These are phyloP conservation scores for Cordilura impudica DNA, from an alignment of 2,888 invertebrate species.

Conservation along the genomic window DNA sequence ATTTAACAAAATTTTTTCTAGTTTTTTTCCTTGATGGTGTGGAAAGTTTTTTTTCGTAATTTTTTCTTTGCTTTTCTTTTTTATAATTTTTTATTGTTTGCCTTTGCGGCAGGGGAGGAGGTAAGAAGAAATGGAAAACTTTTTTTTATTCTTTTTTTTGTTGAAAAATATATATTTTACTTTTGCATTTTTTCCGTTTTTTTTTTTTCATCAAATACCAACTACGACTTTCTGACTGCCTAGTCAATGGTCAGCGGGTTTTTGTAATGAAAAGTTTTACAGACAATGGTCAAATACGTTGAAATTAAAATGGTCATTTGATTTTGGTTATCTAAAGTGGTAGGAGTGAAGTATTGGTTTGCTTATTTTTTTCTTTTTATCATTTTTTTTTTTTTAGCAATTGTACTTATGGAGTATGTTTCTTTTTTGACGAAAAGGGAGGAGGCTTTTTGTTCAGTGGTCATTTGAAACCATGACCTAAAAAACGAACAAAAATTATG, in stretches of 20 bases:
- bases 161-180: slow-evolving; percentile 11
- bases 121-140: slow-evolving; percentile 21
- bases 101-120: slow-evolving; percentile 5
- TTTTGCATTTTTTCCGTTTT: slow-evolving; percentile 53
- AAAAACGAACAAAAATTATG: slow-evolving; percentile 62
- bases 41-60: slow-evolving; percentile 1
- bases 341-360: neutral
- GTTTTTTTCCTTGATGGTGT: slow-evolving; percentile 48
- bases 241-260: slow-evolving; percentile 74
- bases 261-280: slow-evolving; percentile 50
- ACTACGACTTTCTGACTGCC: slow-evolving; percentile 76
- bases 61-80: slow-evolving; percentile 32
- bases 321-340: slow-evolving; percentile 1
- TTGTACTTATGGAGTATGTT: slow-evolving; percentile 41
- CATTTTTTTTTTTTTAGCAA: neutral
- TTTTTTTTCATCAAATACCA: slow-evolving; percentile 65
- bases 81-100: slow-evolving; percentile 43
- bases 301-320: slow-evolving; percentile 50
- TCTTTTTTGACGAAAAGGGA: slow-evolving; percentile 53
- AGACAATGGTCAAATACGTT: slow-evolving; percentile 28
- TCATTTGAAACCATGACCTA: slow-evolving; percentile 62
- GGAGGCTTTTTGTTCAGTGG: slow-evolving; percentile 57
- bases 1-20: slow-evolving; percentile 60
- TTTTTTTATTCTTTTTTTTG: slow-evolving; percentile 37
- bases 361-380: neutral